Base-by-base conservation (phyloP, 2,113 vertebrate genomes). In the Myrmophylax atrothorax region DNA sequence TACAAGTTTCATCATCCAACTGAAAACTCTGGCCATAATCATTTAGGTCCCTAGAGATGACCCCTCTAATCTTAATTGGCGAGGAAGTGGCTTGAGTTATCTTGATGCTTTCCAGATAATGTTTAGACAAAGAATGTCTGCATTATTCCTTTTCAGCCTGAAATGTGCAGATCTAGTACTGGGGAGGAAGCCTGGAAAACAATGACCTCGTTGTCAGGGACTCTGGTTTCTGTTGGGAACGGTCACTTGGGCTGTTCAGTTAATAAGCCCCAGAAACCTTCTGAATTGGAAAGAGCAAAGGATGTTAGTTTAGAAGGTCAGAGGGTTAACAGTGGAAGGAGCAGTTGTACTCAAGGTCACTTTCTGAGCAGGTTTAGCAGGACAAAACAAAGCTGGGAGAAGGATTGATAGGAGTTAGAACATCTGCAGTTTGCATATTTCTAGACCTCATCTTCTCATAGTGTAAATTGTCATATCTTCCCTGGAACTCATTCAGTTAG, bases 271-370 rank as follows among this genome's bases (percentile, higher is more conserved):
- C 96, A 97, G 96, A 95, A 96, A 92, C 49, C 60, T 95, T 93
- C 69, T 75, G 83, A 96, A 93, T 96, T 93, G 94, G 88, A 93
- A 94, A 72, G 93, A 96, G 90, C 92, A 93, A 92, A 93, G 73
- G 96, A 96, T 96, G 93, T 96, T 96, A 95, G 96, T 92, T 96
- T 94, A 96, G 94, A 93, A 94, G 96, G 96, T 97, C 96, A 96
- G 72, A 91, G 83, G 96, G 94, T 97, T 96, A 97, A 90, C 86
- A 90, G 62, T 11, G 95, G 93, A 96, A 90, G 52, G 83, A 94
- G 86, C 90, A 88, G 85, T 84, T 84, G 59, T 87, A 94, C 85
- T 92, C 56, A 64, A 75, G 85, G 83, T 75, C 44, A 60, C 75
- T 95, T 92, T 94, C 76, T 95, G 29, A 94, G 68, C 72, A 89